Evolutionary conservation across 1,140 invertebrate species (phyloP).

Genomic region (Caligus rogercresseyi): DNA sequence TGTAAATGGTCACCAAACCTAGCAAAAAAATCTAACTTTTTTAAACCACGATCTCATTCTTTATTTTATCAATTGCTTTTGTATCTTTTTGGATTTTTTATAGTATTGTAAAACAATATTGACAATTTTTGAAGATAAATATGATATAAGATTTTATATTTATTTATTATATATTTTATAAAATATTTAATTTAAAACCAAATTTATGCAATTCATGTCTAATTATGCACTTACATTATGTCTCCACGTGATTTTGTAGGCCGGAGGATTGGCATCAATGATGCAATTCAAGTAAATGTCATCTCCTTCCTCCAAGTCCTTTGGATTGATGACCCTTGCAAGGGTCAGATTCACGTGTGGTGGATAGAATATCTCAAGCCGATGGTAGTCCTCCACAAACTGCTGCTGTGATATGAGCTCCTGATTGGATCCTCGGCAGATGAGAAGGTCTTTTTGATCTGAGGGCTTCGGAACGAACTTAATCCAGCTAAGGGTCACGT

Average conservation of each 20-base stretch:
- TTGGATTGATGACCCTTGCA: constrained; percentile 59
- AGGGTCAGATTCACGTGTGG: constrained; percentile 50
- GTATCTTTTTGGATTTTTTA: no score
- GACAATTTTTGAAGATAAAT: no score
- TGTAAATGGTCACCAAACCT: no score
- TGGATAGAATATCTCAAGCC: constrained; percentile 27
- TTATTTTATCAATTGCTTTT: no score
- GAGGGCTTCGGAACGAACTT: background rate
- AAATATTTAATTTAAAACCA: background rate
- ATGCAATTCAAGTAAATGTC: constrained; percentile 76
- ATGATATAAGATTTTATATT: no score
- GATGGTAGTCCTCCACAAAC: constrained; percentile 9
- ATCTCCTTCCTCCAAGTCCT: constrained; percentile 68
- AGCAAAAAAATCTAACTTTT: no score
- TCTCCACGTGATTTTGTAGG: constrained; percentile 73
- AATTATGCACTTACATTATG: constrained; percentile 57
- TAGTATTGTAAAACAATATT: no score
- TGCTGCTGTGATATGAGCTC: background rate
- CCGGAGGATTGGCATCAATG: constrained; percentile 58
- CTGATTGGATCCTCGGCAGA: constrained; percentile 11
- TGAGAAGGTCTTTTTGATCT: constrained; percentile 2
- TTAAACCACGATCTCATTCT: no score
- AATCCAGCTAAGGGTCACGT: constrained; percentile 12
- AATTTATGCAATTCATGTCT: background rate
- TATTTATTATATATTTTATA: no score